Evolutionary conservation across 1,140 invertebrate genomes (phyloP).

Genomic region (Phthorimaea operculella): DNA sequence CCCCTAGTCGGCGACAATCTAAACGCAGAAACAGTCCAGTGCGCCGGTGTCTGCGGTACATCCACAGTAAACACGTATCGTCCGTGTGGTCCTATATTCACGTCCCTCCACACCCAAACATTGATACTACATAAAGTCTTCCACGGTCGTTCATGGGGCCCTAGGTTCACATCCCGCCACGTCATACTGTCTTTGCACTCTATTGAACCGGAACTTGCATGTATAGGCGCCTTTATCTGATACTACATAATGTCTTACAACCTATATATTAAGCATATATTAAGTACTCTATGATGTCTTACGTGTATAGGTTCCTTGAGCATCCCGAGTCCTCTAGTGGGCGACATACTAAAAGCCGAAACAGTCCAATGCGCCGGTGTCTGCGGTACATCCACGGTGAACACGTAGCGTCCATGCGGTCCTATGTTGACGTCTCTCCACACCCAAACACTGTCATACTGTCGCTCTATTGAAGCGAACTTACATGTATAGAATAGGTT

Average conservation of each 20-base stretch:
- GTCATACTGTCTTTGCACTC: slow-evolving; percentile 89
- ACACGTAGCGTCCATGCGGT: slow-evolving; percentile 87
- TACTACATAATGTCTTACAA: too few species aligned
- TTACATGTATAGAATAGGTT: too few species aligned
- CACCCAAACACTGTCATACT: slow-evolving; percentile 94
- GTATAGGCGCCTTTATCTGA: too few species aligned
- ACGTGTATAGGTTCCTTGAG: slow-evolving; percentile 79
- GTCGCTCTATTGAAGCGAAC: slow-evolving; percentile 87
- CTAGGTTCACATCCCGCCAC: slow-evolving; percentile 95
- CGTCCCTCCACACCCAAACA: slow-evolving; percentile 98
- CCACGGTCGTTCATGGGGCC: too few species aligned
- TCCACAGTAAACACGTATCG: slow-evolving; percentile 86
- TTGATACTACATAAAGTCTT: too few species aligned
- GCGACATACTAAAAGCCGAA: slow-evolving; percentile 90
- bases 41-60: slow-evolving; percentile 86
- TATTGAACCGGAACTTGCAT: slow-evolving; percentile 87
- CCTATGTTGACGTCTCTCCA: slow-evolving; percentile 96
- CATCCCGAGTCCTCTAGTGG: slow-evolving; percentile 87
- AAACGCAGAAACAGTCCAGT: slow-evolving; percentile 94
- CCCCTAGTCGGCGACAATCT: slow-evolving; percentile 87
- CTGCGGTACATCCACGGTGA: slow-evolving; percentile 88
- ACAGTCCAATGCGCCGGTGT: slow-evolving; percentile 92
- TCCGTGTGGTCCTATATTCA: slow-evolving; percentile 93
- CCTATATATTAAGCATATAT: too few species aligned
- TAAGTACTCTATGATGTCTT: too few species aligned